Evolutionary conservation across 2,113 vertebrate genomes (phyloP).

Genomic region (Chaetops frenatus): DNA sequence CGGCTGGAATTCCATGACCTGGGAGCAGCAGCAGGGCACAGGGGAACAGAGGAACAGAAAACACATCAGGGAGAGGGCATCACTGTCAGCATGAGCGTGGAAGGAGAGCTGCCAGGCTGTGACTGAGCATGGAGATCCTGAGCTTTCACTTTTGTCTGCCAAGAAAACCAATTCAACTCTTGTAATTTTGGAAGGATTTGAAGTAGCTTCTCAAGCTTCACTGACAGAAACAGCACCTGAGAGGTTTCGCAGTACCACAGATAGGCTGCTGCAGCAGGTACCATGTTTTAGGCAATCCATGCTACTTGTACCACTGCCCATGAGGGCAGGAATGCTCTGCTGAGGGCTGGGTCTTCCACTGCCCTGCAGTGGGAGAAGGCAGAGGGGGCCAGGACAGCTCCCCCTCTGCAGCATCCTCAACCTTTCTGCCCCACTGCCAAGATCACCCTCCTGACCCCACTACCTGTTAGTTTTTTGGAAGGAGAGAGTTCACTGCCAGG

Average conservation of each 20-base stretch:
- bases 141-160: accelerated
- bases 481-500: neutral
- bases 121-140: accelerated
- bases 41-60: neutral
- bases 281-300: accelerated
- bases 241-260: neutral
- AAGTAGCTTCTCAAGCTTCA: neutral
- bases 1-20: neutral
- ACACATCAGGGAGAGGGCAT: accelerated
- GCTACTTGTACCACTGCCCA: neutral
- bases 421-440: neutral
- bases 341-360: neutral
- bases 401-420: neutral
- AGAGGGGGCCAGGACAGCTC: neutral
- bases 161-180: neutral
- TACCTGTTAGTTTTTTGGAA: neutral
- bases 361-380: neutral
- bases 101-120: neutral
- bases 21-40: neutral
- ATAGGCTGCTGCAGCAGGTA: neutral
- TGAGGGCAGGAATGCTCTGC: neutral
- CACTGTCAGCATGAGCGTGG: accelerated
- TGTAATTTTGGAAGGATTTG: neutral
- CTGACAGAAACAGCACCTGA: neutral
- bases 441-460: neutral